Conservation (phyloP, 35 echinoderm and acorn worm genomes). For the Strongylocentrotus purpuratus region DNA sequence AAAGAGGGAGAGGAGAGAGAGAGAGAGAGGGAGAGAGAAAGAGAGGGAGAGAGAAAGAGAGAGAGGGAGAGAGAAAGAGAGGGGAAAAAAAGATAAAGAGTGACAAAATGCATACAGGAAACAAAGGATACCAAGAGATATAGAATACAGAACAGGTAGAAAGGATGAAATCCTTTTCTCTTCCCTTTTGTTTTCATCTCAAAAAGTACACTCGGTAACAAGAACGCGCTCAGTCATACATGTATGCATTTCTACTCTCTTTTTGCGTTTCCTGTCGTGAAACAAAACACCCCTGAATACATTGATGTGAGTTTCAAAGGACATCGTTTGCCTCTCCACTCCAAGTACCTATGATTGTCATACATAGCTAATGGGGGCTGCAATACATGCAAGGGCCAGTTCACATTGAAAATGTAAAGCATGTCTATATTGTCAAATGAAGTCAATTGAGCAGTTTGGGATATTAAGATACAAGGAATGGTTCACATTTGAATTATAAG, state of each 20-base stretch:
- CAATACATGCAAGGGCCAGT: background rate
- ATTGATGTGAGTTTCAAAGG: constrained; percentile 5
- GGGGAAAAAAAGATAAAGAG: background rate
- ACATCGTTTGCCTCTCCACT: background rate
- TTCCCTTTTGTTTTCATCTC: background rate
- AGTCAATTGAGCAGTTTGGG: no score
- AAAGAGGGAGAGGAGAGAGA: background rate
- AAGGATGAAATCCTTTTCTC: background rate
- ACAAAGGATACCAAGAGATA: background rate
- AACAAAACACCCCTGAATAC: constrained; percentile 39
- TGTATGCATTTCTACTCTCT: constrained; percentile 21
- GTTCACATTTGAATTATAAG: no score
- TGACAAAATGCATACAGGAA: background rate
- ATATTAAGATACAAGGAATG: no score
- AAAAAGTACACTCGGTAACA: constrained; percentile 1
- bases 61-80: background rate
- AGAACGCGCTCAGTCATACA: background rate
- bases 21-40: background rate
- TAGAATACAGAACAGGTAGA: background rate
- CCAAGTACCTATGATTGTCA: constrained; percentile 5
- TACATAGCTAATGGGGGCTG: background rate
- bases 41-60: background rate
- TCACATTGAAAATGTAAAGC: background rate
- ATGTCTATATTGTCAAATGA: background rate
- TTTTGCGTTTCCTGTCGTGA: constrained; percentile 25